Evolutionary conservation across 2,113 vertebrate species (phyloP).

Genomic region (Semicossyphus pulcher): DNA sequence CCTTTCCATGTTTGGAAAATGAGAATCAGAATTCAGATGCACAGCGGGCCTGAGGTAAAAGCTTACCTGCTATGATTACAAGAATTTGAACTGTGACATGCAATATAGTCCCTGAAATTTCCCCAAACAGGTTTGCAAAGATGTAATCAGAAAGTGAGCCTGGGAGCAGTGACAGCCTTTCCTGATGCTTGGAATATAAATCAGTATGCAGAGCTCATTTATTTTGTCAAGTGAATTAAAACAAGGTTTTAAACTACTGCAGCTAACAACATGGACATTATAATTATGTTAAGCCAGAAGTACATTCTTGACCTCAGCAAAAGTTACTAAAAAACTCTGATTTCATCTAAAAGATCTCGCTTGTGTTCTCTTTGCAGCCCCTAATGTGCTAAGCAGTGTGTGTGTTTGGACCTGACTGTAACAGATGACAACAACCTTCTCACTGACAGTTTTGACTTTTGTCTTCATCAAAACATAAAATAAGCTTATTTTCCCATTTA

Average conservation of each 20-base stretch:
- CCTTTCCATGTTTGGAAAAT: slow-evolving; percentile 6
- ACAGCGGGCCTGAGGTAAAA: neutral
- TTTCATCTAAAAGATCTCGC: no score
- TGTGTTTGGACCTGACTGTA: no score
- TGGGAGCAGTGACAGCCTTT: neutral
- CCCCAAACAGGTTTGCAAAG: neutral
- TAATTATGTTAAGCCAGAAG: neutral
- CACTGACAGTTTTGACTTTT: no score
- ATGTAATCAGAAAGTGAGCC: neutral
- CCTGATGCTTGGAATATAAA: neutral
- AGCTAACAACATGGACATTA: neutral
- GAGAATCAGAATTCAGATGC: no score
- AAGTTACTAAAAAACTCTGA: no score
- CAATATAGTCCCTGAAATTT: neutral
- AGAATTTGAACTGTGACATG: neutral
- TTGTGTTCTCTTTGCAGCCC: no score
- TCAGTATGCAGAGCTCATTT: neutral
- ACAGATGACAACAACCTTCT: no score
- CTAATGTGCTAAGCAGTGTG: no score
- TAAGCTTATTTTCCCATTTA: no score
- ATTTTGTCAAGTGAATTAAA: neutral
- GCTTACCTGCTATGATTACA: neutral
- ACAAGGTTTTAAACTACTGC: neutral
- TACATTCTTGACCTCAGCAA: neutral
- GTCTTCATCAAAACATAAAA: no score